These are phyloP conservation scores for Sorex fumeus DNA, from an alignment of 2,113 vertebrate species.

Conservation along the genomic window DNA sequence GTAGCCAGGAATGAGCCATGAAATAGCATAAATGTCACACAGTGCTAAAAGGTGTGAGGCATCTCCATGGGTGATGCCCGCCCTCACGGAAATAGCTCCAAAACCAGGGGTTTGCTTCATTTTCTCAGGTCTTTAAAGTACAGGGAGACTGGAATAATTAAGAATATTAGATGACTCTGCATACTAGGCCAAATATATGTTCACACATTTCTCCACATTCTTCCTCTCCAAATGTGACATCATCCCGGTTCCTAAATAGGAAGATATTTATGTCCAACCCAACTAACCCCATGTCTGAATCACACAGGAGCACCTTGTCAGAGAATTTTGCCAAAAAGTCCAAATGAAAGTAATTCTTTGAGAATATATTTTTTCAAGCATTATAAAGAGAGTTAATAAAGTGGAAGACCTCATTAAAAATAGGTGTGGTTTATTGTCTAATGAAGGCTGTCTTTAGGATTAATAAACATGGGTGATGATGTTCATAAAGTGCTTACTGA, in stretches of 20 bases:
- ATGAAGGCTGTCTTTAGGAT: not conserved
- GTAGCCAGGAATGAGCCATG: not conserved
- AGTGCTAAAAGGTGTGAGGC: not conserved
- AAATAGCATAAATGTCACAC: not conserved
- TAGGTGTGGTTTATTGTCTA: not conserved
- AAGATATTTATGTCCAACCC: constrained; percentile 69
- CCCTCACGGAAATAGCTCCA: not conserved
- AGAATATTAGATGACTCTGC: constrained; percentile 48
- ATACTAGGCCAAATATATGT: constrained; percentile 37
- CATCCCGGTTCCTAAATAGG: constrained; percentile 51
- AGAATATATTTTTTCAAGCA: not conserved
- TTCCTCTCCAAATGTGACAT: constrained; percentile 34
- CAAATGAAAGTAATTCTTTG: constrained; percentile 18
- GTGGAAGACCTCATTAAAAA: not conserved
- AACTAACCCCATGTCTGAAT: constrained; percentile 58
- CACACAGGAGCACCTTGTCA: constrained; percentile 64
- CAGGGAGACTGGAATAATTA: constrained; percentile 28
- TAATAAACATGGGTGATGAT: not conserved
- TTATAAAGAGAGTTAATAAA: constrained; percentile 25
- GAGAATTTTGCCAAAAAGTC: constrained; percentile 50
- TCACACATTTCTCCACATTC: constrained; percentile 30
- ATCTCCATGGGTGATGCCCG: not conserved
- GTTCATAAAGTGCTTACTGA: not conserved
- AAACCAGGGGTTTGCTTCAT: not conserved
- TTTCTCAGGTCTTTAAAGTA: constrained; percentile 50